Conservation (phyloP, 1,140 invertebrate species). For the Drosophila subobscura region DNA sequence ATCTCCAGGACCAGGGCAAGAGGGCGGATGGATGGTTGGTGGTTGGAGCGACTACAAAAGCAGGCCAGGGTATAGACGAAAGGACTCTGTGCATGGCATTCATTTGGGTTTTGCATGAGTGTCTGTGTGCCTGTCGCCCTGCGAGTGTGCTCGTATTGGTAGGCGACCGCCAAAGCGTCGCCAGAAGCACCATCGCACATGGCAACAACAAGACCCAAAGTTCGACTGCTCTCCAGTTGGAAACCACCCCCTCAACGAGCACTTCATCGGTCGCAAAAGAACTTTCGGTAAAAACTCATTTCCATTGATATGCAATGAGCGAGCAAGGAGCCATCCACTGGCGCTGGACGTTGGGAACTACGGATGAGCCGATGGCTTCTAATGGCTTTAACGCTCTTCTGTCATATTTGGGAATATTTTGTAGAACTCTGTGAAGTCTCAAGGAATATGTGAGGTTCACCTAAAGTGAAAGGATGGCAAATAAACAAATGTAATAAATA, state of each 20-base stretch:
- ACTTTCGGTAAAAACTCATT: slow-evolving; percentile 68
- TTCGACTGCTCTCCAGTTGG: background rate
- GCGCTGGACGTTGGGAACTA: background rate
- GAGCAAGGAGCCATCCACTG: background rate
- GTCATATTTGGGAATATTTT: background rate
- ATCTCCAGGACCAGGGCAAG: slow-evolving; percentile 32
- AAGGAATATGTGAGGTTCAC: too few species aligned
- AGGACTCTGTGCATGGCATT: slow-evolving; percentile 59
- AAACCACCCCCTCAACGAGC: background rate
- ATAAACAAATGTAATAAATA: too few species aligned
- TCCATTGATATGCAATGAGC: slow-evolving; percentile 76
- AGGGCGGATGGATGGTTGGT: background rate
- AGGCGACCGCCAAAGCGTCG: slow-evolving; percentile 68
- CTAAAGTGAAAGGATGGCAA: too few species aligned
- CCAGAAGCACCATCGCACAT: slow-evolving; percentile 68
- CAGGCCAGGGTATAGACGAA: slow-evolving; percentile 18
- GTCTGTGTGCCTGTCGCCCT: slow-evolving; percentile 21
- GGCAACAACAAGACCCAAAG: slow-evolving; percentile 34
- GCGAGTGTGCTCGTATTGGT: slow-evolving; percentile 13
- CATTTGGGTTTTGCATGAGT: slow-evolving; percentile 49
- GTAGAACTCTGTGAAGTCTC: background rate
- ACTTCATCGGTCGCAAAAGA: slow-evolving; percentile 26
- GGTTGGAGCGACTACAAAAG: slow-evolving; percentile 45
- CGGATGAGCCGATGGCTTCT: background rate
- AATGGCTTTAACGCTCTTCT: too few species aligned